Conservation (phyloP, 2,888 invertebrate species). For the Euspilapteryx auroguttella region DNA sequence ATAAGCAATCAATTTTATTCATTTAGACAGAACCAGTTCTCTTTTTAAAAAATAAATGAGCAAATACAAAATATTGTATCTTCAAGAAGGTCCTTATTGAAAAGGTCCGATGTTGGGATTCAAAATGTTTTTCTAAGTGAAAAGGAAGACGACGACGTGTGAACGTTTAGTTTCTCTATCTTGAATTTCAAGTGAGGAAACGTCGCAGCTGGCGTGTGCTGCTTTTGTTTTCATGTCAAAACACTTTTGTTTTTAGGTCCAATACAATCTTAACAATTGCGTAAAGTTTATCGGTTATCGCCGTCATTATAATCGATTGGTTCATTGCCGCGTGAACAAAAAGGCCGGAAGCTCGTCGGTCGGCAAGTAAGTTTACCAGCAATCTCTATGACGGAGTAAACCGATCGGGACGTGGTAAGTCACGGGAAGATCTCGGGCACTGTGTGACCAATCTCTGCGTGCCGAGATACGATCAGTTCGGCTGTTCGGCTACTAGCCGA, state of each 20-base stretch:
- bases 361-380: too few species aligned
- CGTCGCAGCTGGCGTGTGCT: background rate
- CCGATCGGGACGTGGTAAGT: too few species aligned
- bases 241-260: background rate
- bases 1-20: slow-evolving; percentile 62
- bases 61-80: slow-evolving; percentile 31
- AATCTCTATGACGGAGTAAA: too few species aligned
- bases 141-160: slow-evolving; percentile 7
- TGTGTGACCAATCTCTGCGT: slow-evolving; percentile 47
- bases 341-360: too few species aligned
- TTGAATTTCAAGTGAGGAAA: too few species aligned
- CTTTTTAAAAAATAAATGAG: slow-evolving; percentile 50
- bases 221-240: background rate
- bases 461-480: slow-evolving; percentile 23
- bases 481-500: slow-evolving; percentile 29
- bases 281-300: background rate
- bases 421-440: slow-evolving; percentile 11
- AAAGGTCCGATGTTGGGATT: slow-evolving; percentile 20
- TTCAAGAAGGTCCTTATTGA: too few species aligned
- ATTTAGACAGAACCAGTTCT: slow-evolving; percentile 51
- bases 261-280: background rate
- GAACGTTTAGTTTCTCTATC: slow-evolving; percentile 1
- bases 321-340: too few species aligned
- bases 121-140: slow-evolving; percentile 18
- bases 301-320: background rate